Base-by-base conservation (phyloP, 2,888 invertebrate genomes). In the Coremacera marginata region DNA sequence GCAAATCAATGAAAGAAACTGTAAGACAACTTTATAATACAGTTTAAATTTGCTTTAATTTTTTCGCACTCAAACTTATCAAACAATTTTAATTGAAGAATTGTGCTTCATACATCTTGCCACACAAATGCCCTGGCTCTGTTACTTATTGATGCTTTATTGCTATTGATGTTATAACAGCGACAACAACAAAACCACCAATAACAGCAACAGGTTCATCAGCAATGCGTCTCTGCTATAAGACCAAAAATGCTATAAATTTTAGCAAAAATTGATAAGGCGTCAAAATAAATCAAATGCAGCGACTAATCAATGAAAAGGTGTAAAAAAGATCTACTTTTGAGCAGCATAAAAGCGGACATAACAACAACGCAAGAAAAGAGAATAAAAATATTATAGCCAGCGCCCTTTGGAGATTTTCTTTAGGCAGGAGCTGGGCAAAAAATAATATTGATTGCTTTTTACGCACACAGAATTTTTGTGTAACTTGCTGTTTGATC, bases 261-360 rank as follows among this genome's bases (percentile, higher is more conserved):
- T 63, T 63, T 27, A 84, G 83, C 83, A 81, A 84, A 84, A 88
- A 84, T 88, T 88, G 88, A 89, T 89, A 89, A 89, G 88, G 87
- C 87, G 89, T 89, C 88, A 88, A 87, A 88, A 88, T 89, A 89
- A 89, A 89, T 89, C 89, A 89, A 88, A 82, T 80, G 80, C 74
- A 37, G 70, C 81, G 81, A 83, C 82, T 83, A 82, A 83, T 82
- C 83, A 83, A 82, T 81, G 81, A 80, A 79, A 81, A 82, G 80
- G 81, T 82, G 82, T 81, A 80, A 82, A 81, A 80, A 68, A 73
- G 73, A 74, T 63, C 63, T 52, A 74, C 37, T 65, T 63, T 60
- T 51, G 44, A 27, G 31, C 60, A 60, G 25, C 51, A 44, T 37
- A 31, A 7, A n/a, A 27, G 11, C 9, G 44, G 22, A 19, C 44